Conservation (phyloP, 2,888 invertebrate species). For the Eupithecia insigniata region DNA sequence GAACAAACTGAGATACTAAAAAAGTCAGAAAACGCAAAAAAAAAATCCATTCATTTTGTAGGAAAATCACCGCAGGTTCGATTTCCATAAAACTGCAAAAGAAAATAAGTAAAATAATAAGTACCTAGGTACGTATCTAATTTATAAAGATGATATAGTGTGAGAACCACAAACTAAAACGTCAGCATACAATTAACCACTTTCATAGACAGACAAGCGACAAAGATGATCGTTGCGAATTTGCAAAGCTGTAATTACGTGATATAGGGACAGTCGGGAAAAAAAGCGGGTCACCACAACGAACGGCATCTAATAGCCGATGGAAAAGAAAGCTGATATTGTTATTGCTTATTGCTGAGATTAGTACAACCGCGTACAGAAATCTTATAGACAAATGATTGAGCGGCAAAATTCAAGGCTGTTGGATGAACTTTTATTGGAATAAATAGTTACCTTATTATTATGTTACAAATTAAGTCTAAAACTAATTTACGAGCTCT, state of each 20-base stretch:
- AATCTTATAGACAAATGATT: background rate
- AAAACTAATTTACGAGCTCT: background rate
- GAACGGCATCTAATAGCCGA: slow-evolving; percentile 31
- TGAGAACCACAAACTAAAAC: slow-evolving; percentile 3
- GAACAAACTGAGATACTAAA: too few relatives aligned
- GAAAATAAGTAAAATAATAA: background rate
- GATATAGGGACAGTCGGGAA: slow-evolving; percentile 25
- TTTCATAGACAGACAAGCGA: slow-evolving; percentile 11
- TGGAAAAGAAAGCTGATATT: slow-evolving; percentile 34
- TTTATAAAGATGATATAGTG: background rate
- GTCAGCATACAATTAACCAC: background rate
- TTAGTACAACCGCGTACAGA: slow-evolving; percentile 20
- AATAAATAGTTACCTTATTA: background rate
- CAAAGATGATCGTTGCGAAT: slow-evolving; percentile 5
- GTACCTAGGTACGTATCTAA: background rate
- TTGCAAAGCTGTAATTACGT: background rate
- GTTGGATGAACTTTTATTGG: too few relatives aligned
- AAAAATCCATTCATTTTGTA: too few relatives aligned
- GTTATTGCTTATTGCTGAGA: slow-evolving; percentile 27
- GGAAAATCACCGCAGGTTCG: too few relatives aligned
- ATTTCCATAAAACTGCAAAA: background rate
- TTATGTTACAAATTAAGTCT: background rate
- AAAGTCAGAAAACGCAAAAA: too few relatives aligned
- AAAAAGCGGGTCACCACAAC: slow-evolving; percentile 30
- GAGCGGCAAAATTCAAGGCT: background rate